Percentiles rank a stretch among this genome's conserved stretches.
Conservation (phyloP, 2,888 invertebrate genomes). For the Erebia epiphron region DNA sequence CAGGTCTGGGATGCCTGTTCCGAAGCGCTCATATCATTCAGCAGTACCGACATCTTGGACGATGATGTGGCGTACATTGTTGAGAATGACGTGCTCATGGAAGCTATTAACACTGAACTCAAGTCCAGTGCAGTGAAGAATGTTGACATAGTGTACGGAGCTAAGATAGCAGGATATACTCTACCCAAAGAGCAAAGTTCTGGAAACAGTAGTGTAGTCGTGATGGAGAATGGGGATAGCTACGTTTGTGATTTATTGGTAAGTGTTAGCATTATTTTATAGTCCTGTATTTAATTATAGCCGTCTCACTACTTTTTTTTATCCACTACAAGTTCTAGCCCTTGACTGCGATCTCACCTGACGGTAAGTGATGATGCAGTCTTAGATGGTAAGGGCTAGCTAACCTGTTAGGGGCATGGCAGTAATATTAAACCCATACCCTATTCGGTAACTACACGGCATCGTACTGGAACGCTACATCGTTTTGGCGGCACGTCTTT, state of each 20-base stretch:
- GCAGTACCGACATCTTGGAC: conserved; percentile 85
- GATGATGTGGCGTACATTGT: conserved; percentile 95
- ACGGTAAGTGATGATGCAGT: no score
- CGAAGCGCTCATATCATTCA: conserved; percentile 94
- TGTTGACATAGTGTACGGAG: conserved; percentile 86
- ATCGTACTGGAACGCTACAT: no score
- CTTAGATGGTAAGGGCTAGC: no score
- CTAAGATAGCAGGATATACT: conserved; percentile 86
- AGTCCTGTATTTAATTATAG: background rate
- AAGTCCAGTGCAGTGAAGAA: conserved; percentile 69
- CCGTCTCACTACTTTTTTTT: background rate
- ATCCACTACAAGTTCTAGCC: no score
- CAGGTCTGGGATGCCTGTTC: conserved; percentile 97
- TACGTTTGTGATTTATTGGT: conserved; percentile 88
- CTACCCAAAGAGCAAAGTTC: conserved; percentile 67
- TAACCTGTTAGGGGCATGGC: no score
- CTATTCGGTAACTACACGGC: no score
- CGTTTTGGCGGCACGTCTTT: no score
- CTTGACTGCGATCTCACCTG: no score
- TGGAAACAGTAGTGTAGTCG: conserved; percentile 68
- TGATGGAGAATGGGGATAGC: conserved; percentile 84
- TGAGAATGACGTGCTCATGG: conserved; percentile 94
- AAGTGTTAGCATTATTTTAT: conserved; percentile 57
- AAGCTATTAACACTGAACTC: conserved; percentile 87
- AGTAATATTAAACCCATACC: no score